Conservation (phyloP, 2,113 vertebrate species). For the Actenoides lindsayi region DNA sequence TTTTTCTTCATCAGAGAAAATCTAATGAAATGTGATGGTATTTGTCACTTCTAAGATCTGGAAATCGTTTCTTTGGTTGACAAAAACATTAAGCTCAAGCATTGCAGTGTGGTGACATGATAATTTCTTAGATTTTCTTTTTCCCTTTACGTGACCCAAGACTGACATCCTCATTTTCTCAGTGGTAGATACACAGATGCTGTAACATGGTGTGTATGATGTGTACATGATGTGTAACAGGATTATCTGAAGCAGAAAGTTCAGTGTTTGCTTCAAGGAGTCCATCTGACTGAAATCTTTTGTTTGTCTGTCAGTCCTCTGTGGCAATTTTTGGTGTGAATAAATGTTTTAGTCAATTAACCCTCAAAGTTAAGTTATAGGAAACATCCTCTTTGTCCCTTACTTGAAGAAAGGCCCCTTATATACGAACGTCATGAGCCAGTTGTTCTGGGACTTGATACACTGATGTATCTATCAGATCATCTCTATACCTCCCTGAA, state of each 20-base stretch:
- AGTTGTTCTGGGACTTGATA: background rate
- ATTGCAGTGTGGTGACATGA: background rate
- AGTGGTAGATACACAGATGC: constrained; percentile 26
- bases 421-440: background rate
- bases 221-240: too few relatives aligned
- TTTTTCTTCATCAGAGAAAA: background rate
- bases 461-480: background rate
- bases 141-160: background rate
- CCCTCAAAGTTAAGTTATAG: background rate
- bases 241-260: constrained; percentile 54
- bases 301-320: constrained; percentile 18
- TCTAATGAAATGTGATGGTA: constrained; percentile 15
- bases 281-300: constrained; percentile 62
- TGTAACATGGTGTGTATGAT: too few relatives aligned
- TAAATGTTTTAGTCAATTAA: constrained; percentile 22
- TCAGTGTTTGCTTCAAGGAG: constrained; percentile 47
- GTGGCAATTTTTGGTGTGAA: background rate
- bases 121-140: constrained; percentile 30
- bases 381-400: background rate
- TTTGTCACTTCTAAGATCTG: background rate
- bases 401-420: background rate
- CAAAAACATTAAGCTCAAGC: constrained; percentile 9
- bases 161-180: constrained; percentile 28
- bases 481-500: background rate
- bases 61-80: constrained; percentile 28